Conservation (phyloP, 2,888 invertebrate species). For the Tanypteryx hageni region DNA sequence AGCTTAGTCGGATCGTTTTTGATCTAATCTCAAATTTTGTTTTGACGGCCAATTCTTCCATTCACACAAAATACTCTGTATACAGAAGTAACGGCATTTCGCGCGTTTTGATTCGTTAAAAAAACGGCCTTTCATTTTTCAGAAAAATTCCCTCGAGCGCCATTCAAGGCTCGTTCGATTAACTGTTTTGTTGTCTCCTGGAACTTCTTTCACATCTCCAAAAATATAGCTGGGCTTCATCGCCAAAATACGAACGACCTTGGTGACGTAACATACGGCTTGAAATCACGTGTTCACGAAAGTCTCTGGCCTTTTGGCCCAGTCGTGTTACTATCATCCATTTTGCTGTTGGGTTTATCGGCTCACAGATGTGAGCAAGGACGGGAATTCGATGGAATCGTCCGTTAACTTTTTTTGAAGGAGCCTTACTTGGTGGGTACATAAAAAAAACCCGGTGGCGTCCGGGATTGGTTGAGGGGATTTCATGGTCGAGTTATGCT, state of each 20-base stretch:
- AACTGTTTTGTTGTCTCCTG: background rate
- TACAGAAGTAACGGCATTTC: too few relatives aligned
- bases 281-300: background rate
- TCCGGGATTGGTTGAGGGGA: background rate
- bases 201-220: background rate
- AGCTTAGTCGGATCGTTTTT: too few relatives aligned
- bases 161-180: too few relatives aligned
- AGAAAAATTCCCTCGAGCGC: too few relatives aligned
- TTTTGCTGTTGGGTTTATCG: background rate
- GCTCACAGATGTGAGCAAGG: background rate
- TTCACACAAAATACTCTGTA: too few relatives aligned
- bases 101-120: too few relatives aligned
- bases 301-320: background rate
- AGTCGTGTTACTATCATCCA: background rate
- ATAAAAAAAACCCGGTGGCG: background rate
- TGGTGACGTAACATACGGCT: background rate
- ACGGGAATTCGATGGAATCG: background rate
- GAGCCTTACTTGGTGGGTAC: background rate
- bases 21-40: too few relatives aligned
- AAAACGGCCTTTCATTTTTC: too few relatives aligned
- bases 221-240: background rate
- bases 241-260: background rate
- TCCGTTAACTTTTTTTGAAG: background rate
- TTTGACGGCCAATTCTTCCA: too few relatives aligned
- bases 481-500: background rate